phyloP scores from a whole-genome alignment of 2,888 invertebrate genomes.

The Plusia festucae region DNA sequence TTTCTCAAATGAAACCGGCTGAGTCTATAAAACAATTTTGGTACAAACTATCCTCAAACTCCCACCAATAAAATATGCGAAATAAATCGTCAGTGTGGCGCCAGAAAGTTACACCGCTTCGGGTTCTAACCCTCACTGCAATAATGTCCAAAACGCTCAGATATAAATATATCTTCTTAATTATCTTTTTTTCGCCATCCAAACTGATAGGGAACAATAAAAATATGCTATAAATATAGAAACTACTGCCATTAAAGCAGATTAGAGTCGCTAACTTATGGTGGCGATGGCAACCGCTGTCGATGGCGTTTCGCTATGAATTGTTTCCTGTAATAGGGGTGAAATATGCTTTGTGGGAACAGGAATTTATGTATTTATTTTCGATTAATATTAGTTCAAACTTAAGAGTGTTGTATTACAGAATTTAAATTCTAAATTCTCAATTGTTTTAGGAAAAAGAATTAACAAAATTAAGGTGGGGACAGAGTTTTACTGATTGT shows the following conservation, averaged over 20 bases:
- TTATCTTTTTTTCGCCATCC: constrained; percentile 40
- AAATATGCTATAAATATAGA: constrained; percentile 51
- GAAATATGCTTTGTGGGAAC: background rate
- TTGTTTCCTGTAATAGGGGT: constrained; percentile 6
- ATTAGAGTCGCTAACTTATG: constrained; percentile 41
- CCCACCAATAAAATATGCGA: constrained; percentile 9
- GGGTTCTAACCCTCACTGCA: constrained; percentile 13
- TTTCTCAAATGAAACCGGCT: background rate
- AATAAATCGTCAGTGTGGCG: constrained; percentile 5
- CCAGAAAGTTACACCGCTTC: constrained; percentile 12
- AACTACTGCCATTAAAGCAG: constrained; percentile 47
- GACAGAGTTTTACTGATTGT: no score
- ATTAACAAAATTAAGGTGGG: no score
- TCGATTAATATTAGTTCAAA: background rate
- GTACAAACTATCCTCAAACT: background rate
- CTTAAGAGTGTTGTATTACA: background rate
- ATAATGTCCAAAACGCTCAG: constrained; percentile 22
- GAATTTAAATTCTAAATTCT: no score
- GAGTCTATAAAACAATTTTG: background rate
- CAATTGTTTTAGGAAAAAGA: no score
- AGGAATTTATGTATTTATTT: background rate
- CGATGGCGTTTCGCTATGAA: constrained; percentile 6
- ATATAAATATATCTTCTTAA: constrained; percentile 40
- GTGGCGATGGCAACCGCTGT: constrained; percentile 16
- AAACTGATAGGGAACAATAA: constrained; percentile 38